These are phyloP conservation scores for Glomeris maerens DNA, from an alignment of 1,140 invertebrate genomes.

Conservation along the genomic window DNA sequence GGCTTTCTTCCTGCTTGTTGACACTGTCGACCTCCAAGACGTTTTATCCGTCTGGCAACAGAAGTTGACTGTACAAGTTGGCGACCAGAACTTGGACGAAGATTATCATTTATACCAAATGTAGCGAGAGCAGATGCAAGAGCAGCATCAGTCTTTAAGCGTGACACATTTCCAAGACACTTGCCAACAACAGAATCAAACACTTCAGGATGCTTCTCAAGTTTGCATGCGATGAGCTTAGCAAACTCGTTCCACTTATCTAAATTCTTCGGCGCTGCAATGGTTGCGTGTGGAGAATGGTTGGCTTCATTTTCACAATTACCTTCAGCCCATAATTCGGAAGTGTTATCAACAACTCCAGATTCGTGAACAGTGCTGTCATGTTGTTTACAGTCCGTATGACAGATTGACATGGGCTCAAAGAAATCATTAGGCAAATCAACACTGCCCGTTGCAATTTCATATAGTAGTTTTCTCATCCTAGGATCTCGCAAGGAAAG, in stretches of 20 bases:
- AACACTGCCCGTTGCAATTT: not conserved
- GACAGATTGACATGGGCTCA: not conserved
- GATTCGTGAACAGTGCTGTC: not conserved
- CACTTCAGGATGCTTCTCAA: conserved; percentile 1
- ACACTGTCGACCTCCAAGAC: no score
- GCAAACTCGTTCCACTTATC: not conserved
- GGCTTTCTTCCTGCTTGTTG: no score
- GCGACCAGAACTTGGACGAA: not conserved
- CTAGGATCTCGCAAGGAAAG: not conserved
- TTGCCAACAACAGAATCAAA: not conserved
- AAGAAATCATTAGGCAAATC: not conserved
- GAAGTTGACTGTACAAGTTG: no score
- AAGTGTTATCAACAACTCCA: not conserved
- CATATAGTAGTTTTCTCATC: not conserved
- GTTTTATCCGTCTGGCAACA: no score
- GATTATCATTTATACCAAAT: not conserved
- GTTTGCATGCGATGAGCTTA: not conserved
- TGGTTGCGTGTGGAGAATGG: no score
- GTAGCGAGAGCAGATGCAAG: not conserved
- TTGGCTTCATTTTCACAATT: not conserved
- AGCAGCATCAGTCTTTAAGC: not conserved
- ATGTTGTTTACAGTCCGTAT: not conserved
- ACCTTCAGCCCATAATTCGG: not conserved
- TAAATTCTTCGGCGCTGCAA: not conserved
- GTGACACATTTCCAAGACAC: not conserved